Evolutionary conservation across 2,113 vertebrate genomes (phyloP).

Genomic region (Eonycteris spelaea): DNA sequence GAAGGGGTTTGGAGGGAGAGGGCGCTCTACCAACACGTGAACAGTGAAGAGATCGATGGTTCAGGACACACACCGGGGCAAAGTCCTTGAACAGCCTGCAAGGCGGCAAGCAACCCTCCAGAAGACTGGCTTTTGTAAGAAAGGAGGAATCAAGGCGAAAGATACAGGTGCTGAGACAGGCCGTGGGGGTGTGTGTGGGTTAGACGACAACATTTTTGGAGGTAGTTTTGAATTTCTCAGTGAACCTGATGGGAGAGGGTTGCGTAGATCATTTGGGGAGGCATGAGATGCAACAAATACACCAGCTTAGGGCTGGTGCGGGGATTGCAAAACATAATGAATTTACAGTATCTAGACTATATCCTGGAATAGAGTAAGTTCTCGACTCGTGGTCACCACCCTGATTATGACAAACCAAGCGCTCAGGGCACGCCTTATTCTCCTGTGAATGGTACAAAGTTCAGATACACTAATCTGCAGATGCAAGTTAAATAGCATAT

Average conservation of each 20-base stretch:
- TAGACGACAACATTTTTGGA: not conserved
- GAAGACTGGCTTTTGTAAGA: not conserved
- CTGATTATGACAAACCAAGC: too few relatives aligned
- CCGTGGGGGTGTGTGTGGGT: too few relatives aligned
- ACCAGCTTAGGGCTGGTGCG: not conserved
- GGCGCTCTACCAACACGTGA: too few relatives aligned
- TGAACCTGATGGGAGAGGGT: not conserved
- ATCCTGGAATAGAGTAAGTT: not conserved
- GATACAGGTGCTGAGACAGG: too few relatives aligned
- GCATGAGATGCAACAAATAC: not conserved
- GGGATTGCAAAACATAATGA: not conserved
- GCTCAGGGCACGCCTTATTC: not conserved
- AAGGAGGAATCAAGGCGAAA: not conserved
- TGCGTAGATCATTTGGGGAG: not conserved
- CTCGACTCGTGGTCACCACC: rapidly evolving
- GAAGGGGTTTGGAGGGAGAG: not conserved
- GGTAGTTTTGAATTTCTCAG: not conserved
- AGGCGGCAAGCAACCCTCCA: too few relatives aligned
- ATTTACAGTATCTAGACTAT: not conserved
- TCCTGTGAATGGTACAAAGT: not conserved
- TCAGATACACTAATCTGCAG: not conserved
- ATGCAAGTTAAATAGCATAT: not conserved
- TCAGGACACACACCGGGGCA: not conserved
- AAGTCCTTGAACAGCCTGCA: not conserved
- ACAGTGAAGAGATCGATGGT: not conserved